phyloP scores from a whole-genome alignment of 92 coral and sea anemone species.

The Heteractis magnifica region DNA sequence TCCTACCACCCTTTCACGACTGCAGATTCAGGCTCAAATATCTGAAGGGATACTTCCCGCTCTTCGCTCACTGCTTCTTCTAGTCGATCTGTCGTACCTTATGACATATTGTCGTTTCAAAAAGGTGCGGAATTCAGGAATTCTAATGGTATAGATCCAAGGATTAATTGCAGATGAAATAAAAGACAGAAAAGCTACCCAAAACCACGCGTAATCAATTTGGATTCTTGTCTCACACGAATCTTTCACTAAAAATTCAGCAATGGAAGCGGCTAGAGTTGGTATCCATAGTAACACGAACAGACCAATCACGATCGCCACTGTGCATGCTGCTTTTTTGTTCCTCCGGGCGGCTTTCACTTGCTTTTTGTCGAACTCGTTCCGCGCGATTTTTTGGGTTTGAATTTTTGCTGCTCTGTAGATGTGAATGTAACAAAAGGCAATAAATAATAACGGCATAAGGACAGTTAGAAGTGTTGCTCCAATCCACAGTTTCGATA shows the following conservation, averaged over 20 bases:
- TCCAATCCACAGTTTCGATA: constrained; percentile 66
- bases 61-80: background rate
- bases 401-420: constrained; percentile 57
- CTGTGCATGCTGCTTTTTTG: constrained; percentile 72
- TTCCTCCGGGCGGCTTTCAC: constrained; percentile 47
- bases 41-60: background rate
- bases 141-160: constrained; percentile 65
- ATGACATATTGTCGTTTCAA: constrained; percentile 20
- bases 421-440: constrained; percentile 60
- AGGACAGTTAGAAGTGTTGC: constrained; percentile 52
- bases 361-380: constrained; percentile 39
- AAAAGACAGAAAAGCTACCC: constrained; percentile 64
- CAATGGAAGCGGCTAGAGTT: constrained; percentile 55
- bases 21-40: background rate
- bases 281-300: constrained; percentile 73
- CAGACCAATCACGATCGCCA: constrained; percentile 60
- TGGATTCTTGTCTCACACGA: constrained; percentile 41
- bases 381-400: constrained; percentile 47
- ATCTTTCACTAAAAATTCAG: constrained; percentile 45
- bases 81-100: background rate
- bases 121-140: constrained; percentile 51
- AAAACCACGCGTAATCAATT: constrained; percentile 69
- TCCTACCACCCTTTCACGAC: too few relatives aligned
- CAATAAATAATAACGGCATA: constrained; percentile 53
- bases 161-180: constrained; percentile 66